These are phyloP conservation scores for Oscarella lobularis DNA, from an alignment of 37 sponge, comb jelly and placozoan species.

Conservation along the genomic window DNA sequence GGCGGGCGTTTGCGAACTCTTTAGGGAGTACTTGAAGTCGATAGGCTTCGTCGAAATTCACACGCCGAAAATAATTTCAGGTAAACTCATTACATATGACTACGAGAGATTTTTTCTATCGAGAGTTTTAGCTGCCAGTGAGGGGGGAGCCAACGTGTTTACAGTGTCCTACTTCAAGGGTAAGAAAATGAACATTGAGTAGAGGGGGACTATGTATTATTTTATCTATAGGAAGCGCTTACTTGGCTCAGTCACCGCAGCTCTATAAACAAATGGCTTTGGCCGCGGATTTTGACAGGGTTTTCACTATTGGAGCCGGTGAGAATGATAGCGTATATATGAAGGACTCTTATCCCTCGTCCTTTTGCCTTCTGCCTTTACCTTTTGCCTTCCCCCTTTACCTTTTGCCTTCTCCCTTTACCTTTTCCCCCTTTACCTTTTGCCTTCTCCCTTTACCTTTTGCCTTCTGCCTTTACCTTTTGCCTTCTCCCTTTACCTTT, in stretches of 20 bases:
- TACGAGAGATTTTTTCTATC: neutral
- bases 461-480: too few species aligned
- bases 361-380: too few species aligned
- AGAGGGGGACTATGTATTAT: neutral
- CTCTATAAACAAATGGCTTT: slow-evolving; percentile 99
- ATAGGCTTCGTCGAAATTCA: slow-evolving; percentile 93
- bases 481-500: too few species aligned
- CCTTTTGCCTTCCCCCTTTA: too few species aligned
- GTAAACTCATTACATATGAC: slow-evolving; percentile 10
- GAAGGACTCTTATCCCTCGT: too few species aligned
- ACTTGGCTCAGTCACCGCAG: slow-evolving; percentile 97
- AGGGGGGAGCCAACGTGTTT: slow-evolving; percentile 99
- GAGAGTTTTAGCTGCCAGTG: slow-evolving; percentile 85
- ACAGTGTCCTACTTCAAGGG: slow-evolving; percentile 89
- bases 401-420: too few species aligned
- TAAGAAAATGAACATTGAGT: slow-evolving; percentile 10
- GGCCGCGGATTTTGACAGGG: slow-evolving; percentile 81
- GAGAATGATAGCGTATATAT: neutral
- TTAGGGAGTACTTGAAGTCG: slow-evolving; percentile 68
- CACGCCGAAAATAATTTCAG: slow-evolving; percentile 93
- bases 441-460: too few species aligned
- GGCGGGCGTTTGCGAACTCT: slow-evolving; percentile 80
- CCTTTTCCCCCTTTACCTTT: too few species aligned
- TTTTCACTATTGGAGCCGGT: slow-evolving; percentile 93
- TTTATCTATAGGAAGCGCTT: slow-evolving; percentile 64